A percentile compares a stretch with the other conserved stretches of the same genome.
Conservation (phyloP, 2,113 vertebrate species). For the Axis porcinus region DNA sequence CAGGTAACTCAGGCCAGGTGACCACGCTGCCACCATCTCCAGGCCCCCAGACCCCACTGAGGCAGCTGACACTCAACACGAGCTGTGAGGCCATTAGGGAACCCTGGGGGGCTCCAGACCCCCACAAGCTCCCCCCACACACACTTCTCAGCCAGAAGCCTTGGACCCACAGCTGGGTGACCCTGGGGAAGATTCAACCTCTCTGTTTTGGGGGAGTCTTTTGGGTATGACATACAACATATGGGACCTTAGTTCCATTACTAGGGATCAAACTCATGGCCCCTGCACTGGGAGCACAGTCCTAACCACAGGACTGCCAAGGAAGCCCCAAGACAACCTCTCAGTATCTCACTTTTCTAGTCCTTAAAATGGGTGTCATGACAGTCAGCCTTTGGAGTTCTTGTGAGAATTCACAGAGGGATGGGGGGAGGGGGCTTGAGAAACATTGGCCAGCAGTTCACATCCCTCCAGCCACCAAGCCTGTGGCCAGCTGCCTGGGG, state of each 20-base stretch:
- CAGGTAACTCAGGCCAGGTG: conserved; percentile 86
- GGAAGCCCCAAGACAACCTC: neutral
- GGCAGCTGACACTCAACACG: conserved; percentile 87
- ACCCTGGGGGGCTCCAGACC: neutral
- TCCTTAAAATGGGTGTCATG: neutral
- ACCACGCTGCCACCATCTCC: conserved; percentile 85
- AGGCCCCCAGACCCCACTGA: conserved; percentile 79
- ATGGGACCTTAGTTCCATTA: neutral
- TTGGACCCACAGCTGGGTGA: neutral
- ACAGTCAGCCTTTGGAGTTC: neutral
- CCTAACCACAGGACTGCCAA: neutral
- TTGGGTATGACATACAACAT: neutral
- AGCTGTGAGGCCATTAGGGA: conserved; percentile 70
- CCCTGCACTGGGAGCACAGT: neutral
- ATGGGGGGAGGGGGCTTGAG: neutral
- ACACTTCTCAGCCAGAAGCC: neutral
- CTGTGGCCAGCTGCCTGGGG: neutral
- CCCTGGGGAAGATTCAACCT: neutral
- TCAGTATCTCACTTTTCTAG: neutral
- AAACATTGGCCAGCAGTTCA: neutral
- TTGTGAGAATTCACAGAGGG: neutral
- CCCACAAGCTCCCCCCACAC: neutral
- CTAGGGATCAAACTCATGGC: neutral
- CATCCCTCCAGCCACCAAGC: neutral
- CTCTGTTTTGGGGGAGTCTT: neutral